Evolutionary conservation across 2,113 vertebrate genomes (phyloP), one percentile per base, ranked within the genome.

Genomic region (Excalfactoria chinensis): DNA sequence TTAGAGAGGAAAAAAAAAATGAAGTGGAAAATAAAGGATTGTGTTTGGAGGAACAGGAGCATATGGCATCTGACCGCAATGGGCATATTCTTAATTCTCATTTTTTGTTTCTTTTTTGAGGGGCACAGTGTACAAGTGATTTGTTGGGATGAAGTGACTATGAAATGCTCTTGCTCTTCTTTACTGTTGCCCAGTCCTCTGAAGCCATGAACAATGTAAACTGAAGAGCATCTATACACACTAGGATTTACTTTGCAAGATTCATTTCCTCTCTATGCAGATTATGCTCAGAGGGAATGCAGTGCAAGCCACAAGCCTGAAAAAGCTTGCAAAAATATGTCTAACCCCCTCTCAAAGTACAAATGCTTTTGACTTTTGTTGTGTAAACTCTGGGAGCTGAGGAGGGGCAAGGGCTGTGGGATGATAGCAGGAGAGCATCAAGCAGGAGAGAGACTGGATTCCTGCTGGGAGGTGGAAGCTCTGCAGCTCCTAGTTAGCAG

Each of bases 181-280:
- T 86, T 90, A 22, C 63, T 64, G 89, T 56, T 63, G 17, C 19
- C 34, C 73, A 43, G 8, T n/a, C 11, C 43, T 76, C 58, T 43
- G 84, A 70, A 92, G 53, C 35, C 51, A 56, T 26, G 23, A 64
- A 30, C 88, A 41, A 49, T 67, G 75, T 58, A 82, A 84, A 84
- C 84, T 60, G 71, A 91, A 88, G 60, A 77, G 69, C 63, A 72
- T 26, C 66, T 90, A 86, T 97, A 92, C 76, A 80, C 88, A 82
- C 41, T 35, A 76, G 70, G 91, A 77, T 62, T 93, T 93, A 76
- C 81, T 96, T 93, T 22, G 40, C 84, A 89, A 96, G 86, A 96
- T 85, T 93, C 12, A 74, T 96, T 97, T 97, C 95, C 93, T 97
- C 76, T 85, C 88, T 73, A 46, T 74, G 63, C 67, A 96, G 96